Base-by-base conservation (phyloP, 1,140 invertebrate genomes). In the Ectropis grisescens region DNA sequence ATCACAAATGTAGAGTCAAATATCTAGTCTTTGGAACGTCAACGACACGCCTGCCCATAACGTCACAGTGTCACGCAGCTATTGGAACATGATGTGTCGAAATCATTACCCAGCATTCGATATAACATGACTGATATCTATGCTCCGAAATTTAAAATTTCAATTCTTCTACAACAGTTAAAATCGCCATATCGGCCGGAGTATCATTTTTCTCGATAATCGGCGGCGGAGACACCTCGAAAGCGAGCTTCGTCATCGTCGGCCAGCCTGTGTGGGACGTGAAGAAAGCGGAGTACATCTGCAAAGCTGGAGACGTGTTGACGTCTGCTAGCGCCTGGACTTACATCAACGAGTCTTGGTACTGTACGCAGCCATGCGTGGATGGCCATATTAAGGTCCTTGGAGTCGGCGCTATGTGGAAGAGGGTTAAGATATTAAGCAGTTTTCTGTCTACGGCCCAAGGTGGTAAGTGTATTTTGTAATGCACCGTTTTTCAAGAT, bases 261-360 rank as follows among this genome's bases (percentile, higher is more conserved):
- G 88, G 88, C 1, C 78, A 84, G 47, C 85, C 87, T 0, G 84
- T 89, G n/a, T 83, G 83, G 70, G 86, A 88, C 37, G 83, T 85
- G 0, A 89, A 89, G 68, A 67, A 54, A 34, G 80, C 78, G 1
- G 78, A 83, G 37, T 62, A 74, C 30, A 53, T 64, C 42, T 72
- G 70, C 33, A 54, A 44, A 1, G 70, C 81, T 2, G 83, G 83
- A 1, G 83, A 84, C 33, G 79, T 84, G 5, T 58, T 84, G 1
- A 66, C 82, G 0, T 62, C 75, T 3, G 61, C 67, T 16, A 79
- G 65, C 13, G 79, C 78, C 10, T 82, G 80, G 75, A 58, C 66
- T 32, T 80, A 82, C 39, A 56, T 82, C 3, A 82, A 78, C 35
- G 59, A 68, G 15, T 56, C 66, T 1, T 60, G 71, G 27, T 82